Base-by-base conservation (phyloP, 2,797 vertebrate genomes). In the Emydoidea blandingii region DNA sequence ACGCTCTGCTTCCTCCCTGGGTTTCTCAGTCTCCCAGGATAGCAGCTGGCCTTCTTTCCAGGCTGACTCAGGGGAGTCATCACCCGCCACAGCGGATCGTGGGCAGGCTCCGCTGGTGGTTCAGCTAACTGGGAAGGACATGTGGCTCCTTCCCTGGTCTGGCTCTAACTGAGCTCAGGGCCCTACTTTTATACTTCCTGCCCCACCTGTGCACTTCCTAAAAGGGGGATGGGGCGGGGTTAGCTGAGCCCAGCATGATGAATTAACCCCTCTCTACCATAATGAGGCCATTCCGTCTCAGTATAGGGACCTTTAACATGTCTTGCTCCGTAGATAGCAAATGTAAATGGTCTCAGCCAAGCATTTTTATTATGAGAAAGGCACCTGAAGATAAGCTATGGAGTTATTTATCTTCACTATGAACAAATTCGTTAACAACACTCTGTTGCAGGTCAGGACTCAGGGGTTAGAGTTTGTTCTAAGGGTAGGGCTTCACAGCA, bases 41-140 rank as follows among this genome's bases (percentile, higher is more conserved):
- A 59, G 27, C 27, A 14, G 27, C 57, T 31, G 57, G 57, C 57
- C 57, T n/a, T 65, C 34, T 65, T 34, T 65, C 59, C 16, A n/a
- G 62, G 62, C 34, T 16, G 4, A 16, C 18, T n/a, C 62, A n/a
- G 62, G 16, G 62, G 62, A 65, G 8, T 21, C 34, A n/a, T 65
- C 62, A n/a, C 34, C 16, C 16, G 1, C 34, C 34, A 65, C 62
- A n/a, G 34, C 2, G 7, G 7, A 18, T n/a, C 4, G 0, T 65
- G 62, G 16, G 34, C 31, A n/a, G 62, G 34, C 62, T 19, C 62
- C 8, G 8, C 16, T 19, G 62, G 34, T 18, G 16, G 16, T 8
- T n/a, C 34, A n/a, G 31, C 62, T n/a, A 18, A 34, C 31, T 8
- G 62, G 62, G 62, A n/a, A 65, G 31, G 15, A 18, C 62, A n/a